These are phyloP conservation scores for Amblyornis subalaris DNA, from an alignment of 2,113 vertebrate genomes.

Conservation along the genomic window DNA sequence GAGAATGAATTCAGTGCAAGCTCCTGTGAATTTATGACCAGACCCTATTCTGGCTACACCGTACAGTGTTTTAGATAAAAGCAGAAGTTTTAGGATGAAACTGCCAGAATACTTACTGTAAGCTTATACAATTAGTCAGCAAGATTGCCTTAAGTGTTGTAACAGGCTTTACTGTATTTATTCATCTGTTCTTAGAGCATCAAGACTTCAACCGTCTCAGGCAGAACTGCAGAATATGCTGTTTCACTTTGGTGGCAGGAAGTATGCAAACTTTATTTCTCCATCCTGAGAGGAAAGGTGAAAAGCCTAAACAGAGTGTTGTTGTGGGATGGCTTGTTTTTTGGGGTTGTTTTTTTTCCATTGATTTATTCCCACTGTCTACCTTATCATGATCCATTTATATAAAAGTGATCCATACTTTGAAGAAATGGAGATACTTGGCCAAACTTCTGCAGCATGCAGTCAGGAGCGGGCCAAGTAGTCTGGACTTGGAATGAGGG, in stretches of 20 bases:
- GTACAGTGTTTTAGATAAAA: neutral
- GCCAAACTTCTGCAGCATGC: neutral
- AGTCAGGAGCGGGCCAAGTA: neutral
- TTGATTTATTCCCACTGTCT: neutral
- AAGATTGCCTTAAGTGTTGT: neutral
- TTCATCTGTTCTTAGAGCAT: neutral
- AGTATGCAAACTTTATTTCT: neutral
- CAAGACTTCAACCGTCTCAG: neutral
- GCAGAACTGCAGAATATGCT: neutral
- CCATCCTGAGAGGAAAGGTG: neutral
- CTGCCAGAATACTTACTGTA: neutral
- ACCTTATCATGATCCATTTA: neutral
- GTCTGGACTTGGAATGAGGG: neutral
- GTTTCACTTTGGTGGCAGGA: neutral
- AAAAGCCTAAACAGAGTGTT: neutral
- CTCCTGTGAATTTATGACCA: neutral
- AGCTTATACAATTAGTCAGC: neutral
- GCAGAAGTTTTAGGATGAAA: neutral
- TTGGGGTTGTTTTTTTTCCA: neutral
- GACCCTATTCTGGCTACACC: neutral
- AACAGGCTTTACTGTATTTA: neutral
- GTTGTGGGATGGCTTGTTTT: neutral
- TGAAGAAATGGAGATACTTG: neutral
- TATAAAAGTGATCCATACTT: neutral
- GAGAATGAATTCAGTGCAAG: neutral